A percentile compares a stretch with the other conserved stretches of the same genome.
phyloP scores from a whole-genome alignment of 2,113 vertebrate genomes.

The Rissa tridactyla region DNA sequence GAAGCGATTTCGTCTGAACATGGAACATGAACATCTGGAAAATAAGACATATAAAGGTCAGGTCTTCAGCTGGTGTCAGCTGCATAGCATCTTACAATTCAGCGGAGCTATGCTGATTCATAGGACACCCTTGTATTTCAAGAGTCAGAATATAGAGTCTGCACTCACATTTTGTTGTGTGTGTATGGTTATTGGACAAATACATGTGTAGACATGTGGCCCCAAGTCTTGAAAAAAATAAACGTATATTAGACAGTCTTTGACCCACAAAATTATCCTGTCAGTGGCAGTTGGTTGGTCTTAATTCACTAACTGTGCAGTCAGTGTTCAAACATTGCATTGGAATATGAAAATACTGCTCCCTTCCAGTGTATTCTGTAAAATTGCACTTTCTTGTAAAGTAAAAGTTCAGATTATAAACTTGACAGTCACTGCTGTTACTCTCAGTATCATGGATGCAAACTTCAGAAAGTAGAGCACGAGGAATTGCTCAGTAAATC shows the following conservation, averaged over 20 bases:
- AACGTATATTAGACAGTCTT: not conserved
- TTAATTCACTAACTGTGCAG: not conserved
- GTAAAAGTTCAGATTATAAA: not conserved
- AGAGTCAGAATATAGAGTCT: not conserved
- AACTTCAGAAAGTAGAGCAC: not conserved
- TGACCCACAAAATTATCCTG: not conserved
- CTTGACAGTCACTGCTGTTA: not conserved
- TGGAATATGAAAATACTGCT: not conserved
- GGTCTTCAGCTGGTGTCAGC: not conserved
- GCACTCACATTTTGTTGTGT: not conserved
- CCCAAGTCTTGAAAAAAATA: not conserved
- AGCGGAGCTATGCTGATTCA: not conserved
- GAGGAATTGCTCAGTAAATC: not conserved
- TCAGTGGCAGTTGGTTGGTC: not conserved
- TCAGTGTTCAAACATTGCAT: not conserved
- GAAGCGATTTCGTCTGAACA: not conserved
- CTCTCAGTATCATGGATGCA: not conserved
- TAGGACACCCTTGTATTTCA: not conserved
- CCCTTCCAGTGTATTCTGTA: not conserved
- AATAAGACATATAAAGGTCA: not conserved
- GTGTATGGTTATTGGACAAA: not conserved
- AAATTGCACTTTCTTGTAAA: not conserved
- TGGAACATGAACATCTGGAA: not conserved
- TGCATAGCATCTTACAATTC: not conserved
- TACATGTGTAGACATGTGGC: not conserved